Evolutionary conservation across 2,888 invertebrate genomes (phyloP).

Genomic region (Leptopilina drosophilae): DNA sequence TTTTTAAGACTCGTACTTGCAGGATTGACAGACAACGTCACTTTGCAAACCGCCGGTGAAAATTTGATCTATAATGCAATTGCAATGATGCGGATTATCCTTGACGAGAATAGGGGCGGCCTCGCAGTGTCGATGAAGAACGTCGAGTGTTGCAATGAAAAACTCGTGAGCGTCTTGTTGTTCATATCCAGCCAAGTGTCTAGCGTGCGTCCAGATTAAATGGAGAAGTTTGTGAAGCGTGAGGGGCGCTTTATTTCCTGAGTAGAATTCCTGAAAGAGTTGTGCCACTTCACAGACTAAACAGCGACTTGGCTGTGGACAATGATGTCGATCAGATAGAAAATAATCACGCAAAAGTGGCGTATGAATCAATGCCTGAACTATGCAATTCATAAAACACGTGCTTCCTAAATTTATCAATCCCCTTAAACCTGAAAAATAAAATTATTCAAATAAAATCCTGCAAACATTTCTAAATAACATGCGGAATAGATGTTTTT

Average conservation of each 20-base stretch:
- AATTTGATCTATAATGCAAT: constrained; percentile 98
- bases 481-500: too few relatives aligned
- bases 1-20: constrained; percentile 81
- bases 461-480: too few relatives aligned
- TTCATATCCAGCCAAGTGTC: constrained; percentile 95
- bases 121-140: constrained; percentile 90
- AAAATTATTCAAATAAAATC: background rate
- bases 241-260: constrained; percentile 91
- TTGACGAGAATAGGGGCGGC: constrained; percentile 76
- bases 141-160: constrained; percentile 96
- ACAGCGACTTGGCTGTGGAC: constrained; percentile 88
- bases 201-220: constrained; percentile 97
- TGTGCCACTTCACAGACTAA: constrained; percentile 97
- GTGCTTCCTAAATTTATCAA: constrained; percentile 97
- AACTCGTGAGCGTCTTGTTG: constrained; percentile 99
- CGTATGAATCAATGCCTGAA: constrained; percentile 95
- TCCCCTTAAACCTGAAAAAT: constrained; percentile 87
- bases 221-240: constrained; percentile 93
- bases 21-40: constrained; percentile 96
- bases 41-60: constrained; percentile 98
- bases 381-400: constrained; percentile 99
- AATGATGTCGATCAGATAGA: constrained; percentile 94
- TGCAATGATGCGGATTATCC: constrained; percentile 82
- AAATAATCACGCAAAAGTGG: constrained; percentile 97
- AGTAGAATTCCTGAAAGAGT: constrained; percentile 98